A percentile compares a stretch with the other conserved stretches of the same genome.
phyloP scores from a whole-genome alignment of 2,888 invertebrate genomes.

The Nomada flava region DNA sequence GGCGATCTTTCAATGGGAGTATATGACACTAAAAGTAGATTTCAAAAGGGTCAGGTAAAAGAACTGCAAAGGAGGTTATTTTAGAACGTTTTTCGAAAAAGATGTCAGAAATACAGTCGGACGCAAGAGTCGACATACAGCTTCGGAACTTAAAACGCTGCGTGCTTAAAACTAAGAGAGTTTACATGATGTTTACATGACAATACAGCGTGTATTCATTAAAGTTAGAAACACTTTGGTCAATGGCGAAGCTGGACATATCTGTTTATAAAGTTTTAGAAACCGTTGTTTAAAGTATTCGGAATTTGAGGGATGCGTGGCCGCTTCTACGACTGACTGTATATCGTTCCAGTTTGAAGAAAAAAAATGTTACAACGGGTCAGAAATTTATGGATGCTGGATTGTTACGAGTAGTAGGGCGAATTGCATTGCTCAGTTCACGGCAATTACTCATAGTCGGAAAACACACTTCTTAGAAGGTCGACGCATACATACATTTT shows the following conservation, averaged over 20 bases:
- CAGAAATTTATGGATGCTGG: conserved; percentile 21
- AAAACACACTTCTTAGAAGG: not conserved
- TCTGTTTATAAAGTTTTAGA: too few relatives aligned
- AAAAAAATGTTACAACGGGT: not conserved
- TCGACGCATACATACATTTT: too few relatives aligned
- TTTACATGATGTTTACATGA: too few relatives aligned
- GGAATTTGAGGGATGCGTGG: too few relatives aligned
- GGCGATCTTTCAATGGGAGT: conserved; percentile 27
- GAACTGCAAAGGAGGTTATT: conserved; percentile 13
- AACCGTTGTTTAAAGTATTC: too few relatives aligned
- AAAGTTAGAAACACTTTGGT: too few relatives aligned
- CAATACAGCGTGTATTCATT: too few relatives aligned
- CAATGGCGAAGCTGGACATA: too few relatives aligned
- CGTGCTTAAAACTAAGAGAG: too few relatives aligned
- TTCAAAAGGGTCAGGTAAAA: conserved; percentile 49
- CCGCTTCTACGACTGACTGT: too few relatives aligned
- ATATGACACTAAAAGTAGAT: conserved; percentile 40
- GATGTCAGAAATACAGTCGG: not conserved
- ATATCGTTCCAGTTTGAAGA: conserved; percentile 3
- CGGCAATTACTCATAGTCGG: not conserved
- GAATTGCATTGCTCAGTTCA: not conserved
- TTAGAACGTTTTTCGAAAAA: conserved; percentile 6
- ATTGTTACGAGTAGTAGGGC: not conserved
- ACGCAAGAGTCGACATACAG: too few relatives aligned
- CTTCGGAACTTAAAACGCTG: too few relatives aligned